A percentile compares a stretch with the other conserved stretches of the same genome.
Evolutionary conservation across 2,797 vertebrate species (phyloP).

Genomic region (Enteromius radiatus): DNA sequence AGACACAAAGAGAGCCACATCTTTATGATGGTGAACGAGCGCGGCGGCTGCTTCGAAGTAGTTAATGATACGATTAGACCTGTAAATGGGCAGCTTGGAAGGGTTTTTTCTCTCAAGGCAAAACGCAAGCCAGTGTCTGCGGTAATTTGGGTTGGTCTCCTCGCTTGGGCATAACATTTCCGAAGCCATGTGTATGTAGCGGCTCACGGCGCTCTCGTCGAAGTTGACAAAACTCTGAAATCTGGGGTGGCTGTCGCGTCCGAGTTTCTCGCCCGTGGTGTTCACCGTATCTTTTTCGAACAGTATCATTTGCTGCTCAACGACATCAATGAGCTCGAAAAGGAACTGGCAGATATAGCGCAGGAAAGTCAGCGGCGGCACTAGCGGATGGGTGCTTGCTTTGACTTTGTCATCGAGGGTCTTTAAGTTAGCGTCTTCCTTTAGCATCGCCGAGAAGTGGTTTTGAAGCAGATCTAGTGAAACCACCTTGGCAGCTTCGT

Average conservation of each 20-base stretch:
- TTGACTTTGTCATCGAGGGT: slow-evolving; percentile 71
- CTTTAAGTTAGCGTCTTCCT: slow-evolving; percentile 69
- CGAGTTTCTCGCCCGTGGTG: slow-evolving; percentile 72
- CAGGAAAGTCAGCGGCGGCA: slow-evolving; percentile 73
- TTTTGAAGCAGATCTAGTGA: slow-evolving; percentile 76
- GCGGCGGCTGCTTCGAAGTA: slow-evolving; percentile 78
- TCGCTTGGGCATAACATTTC: slow-evolving; percentile 69
- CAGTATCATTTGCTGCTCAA: slow-evolving; percentile 73
- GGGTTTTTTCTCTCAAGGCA: slow-evolving; percentile 77
- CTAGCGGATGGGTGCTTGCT: slow-evolving; percentile 50
- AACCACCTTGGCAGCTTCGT: slow-evolving; percentile 62
- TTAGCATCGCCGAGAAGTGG: slow-evolving; percentile 73
- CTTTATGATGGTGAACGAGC: slow-evolving; percentile 78
- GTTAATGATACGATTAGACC: slow-evolving; percentile 70
- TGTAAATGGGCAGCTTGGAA: slow-evolving; percentile 67
- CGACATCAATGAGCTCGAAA: slow-evolving; percentile 69
- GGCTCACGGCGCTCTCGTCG: slow-evolving; percentile 76
- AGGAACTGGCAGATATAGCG: slow-evolving; percentile 76
- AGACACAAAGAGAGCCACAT: slow-evolving; percentile 76
- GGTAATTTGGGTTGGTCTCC: slow-evolving; percentile 62
- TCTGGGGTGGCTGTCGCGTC: slow-evolving; percentile 73
- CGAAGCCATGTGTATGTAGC: slow-evolving; percentile 79
- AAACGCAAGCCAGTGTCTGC: slow-evolving; percentile 79
- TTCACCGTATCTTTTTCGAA: slow-evolving; percentile 74
- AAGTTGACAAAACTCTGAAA: slow-evolving; percentile 77